Evolutionary conservation across 1,140 invertebrate species (phyloP).

Genomic region (Lethocerus indicus): DNA sequence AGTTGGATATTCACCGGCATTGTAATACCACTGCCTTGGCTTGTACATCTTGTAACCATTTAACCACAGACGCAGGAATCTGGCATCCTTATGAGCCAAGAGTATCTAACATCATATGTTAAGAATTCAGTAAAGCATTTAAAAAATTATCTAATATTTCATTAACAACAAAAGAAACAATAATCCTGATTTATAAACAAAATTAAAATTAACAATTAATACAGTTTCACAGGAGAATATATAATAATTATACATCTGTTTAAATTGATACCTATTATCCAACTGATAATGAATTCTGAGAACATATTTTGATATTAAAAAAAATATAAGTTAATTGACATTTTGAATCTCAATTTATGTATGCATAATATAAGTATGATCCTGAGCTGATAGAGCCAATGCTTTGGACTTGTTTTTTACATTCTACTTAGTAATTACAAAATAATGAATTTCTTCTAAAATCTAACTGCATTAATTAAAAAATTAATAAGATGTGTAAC

Average conservation of each 20-base stretch:
- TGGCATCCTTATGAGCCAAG: slow-evolving; percentile 21
- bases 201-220: too few relatives aligned
- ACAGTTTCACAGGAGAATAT: too few relatives aligned
- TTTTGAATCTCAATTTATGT: not conserved
- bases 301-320: too few relatives aligned
- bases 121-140: not conserved
- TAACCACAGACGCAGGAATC: slow-evolving; percentile 22
- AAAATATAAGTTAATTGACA: not conserved
- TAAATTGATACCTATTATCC: too few relatives aligned
- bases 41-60: slow-evolving; percentile 21
- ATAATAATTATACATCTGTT: too few relatives aligned
- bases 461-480: not conserved
- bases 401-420: not conserved
- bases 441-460: not conserved
- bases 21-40: slow-evolving; percentile 22
- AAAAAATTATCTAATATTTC: not conserved
- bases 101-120: slow-evolving; percentile 18
- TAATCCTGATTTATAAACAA: too few relatives aligned
- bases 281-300: too few relatives aligned
- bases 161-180: too few relatives aligned
- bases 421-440: not conserved
- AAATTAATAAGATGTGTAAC: too few relatives aligned
- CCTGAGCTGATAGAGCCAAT: not conserved
- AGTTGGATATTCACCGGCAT: slow-evolving; percentile 22
- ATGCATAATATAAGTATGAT: not conserved